A percentile compares a stretch with the other conserved stretches of the same genome.
phyloP scores from a whole-genome alignment of 2,888 invertebrate species.

The Pyrgus malvae region DNA sequence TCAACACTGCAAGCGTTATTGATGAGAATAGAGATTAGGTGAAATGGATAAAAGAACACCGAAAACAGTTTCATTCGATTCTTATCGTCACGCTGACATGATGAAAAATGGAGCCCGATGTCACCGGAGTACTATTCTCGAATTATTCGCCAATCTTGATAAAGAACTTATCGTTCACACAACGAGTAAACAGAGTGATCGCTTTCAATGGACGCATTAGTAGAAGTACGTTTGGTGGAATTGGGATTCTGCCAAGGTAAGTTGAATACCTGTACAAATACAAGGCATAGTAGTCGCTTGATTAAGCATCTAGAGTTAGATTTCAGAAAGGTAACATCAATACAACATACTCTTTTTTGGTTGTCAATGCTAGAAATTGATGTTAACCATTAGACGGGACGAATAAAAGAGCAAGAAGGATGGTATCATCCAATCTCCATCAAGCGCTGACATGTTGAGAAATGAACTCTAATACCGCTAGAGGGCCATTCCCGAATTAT shows the following conservation, averaged over 20 bases:
- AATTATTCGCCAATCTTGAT: slow-evolving; percentile 34
- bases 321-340: slow-evolving; percentile 12
- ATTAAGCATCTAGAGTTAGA: slow-evolving; percentile 2
- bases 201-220: slow-evolving; percentile 63
- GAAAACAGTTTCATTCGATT: slow-evolving; percentile 29
- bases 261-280: slow-evolving; percentile 12
- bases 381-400: slow-evolving; percentile 12
- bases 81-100: slow-evolving; percentile 34
- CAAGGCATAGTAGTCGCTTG: slow-evolving; percentile 1
- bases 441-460: slow-evolving; percentile 24
- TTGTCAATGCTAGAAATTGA: slow-evolving; percentile 12
- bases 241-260: slow-evolving; percentile 22
- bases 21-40: slow-evolving; percentile 6
- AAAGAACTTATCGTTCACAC: slow-evolving; percentile 33
- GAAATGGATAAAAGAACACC: slow-evolving; percentile 32
- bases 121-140: slow-evolving; percentile 29
- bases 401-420: slow-evolving; percentile 3
- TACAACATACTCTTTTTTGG: slow-evolving; percentile 8
- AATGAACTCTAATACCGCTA: slow-evolving; percentile 22
- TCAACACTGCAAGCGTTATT: slow-evolving; percentile 5
- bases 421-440: slow-evolving; percentile 17
- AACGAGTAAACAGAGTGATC: slow-evolving; percentile 39
- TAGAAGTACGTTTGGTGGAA: slow-evolving; percentile 52
- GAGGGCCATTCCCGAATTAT: slow-evolving; percentile 24
- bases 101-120: slow-evolving; percentile 33